phyloP scores from a whole-genome alignment of 2,888 invertebrate genomes.

The Margaritifera margaritifera region DNA sequence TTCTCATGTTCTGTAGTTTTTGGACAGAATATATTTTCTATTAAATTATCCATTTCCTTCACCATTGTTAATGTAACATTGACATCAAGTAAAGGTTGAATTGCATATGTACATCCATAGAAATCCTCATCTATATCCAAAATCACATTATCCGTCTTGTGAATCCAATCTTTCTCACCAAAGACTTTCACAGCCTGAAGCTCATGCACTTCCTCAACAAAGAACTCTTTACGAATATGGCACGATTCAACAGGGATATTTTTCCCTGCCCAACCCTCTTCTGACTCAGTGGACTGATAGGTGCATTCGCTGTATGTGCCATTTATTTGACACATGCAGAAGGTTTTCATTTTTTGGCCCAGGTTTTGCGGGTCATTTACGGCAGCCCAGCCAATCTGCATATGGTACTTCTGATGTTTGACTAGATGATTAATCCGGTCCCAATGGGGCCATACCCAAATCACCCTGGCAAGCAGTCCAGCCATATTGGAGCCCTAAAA shows the following conservation, averaged over 20 bases:
- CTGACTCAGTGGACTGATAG: constrained; percentile 1
- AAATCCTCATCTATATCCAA: constrained; percentile 65
- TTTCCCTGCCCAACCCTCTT: constrained; percentile 21
- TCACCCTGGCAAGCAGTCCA: constrained; percentile 52
- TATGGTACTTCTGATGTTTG: constrained; percentile 20
- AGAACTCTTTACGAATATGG: constrained; percentile 29
- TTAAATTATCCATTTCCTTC: constrained; percentile 33
- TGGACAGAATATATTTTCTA: constrained; percentile 52
- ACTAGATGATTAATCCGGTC: constrained; percentile 41
- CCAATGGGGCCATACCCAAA: constrained; percentile 66
- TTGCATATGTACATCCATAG: constrained; percentile 57
- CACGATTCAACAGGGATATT: constrained; percentile 34
- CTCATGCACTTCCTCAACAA: constrained; percentile 49
- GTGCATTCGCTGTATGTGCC: constrained; percentile 14
- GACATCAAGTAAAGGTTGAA: constrained; percentile 39
- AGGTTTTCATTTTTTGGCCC: constrained; percentile 14
- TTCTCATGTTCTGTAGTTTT: constrained; percentile 40
- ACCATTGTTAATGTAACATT: constrained; percentile 34
- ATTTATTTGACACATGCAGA: constrained; percentile 43
- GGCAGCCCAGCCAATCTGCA: constrained; percentile 38
- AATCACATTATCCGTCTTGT: constrained; percentile 34
- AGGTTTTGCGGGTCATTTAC: constrained; percentile 4
- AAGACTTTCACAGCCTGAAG: constrained; percentile 35
- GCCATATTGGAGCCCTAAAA: constrained; percentile 55
- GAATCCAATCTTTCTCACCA: constrained; percentile 24